These are phyloP conservation scores for Hippocampus guttulatus DNA, from an alignment of 2,113 vertebrate species.

Conservation along the genomic window DNA sequence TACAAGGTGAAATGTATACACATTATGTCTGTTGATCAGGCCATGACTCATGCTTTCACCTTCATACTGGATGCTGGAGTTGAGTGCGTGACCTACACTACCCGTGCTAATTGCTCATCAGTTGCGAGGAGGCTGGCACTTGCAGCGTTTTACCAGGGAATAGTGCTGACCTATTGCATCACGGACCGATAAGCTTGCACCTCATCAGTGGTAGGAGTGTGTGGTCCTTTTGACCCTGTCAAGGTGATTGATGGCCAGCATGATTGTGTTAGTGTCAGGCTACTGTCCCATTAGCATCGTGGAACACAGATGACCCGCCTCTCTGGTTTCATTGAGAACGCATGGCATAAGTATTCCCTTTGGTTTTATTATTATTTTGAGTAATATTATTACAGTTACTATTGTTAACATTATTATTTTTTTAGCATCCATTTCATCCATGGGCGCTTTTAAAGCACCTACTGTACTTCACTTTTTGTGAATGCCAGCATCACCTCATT, in stretches of 20 bases:
- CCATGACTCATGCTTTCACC: slow-evolving; percentile 40
- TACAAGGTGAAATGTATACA: background rate
- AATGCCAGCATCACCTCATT: slow-evolving; percentile 21
- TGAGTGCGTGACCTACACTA: slow-evolving; percentile 50
- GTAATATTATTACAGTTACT: too few species aligned
- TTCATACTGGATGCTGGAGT: slow-evolving; percentile 30
- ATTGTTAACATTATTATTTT: background rate
- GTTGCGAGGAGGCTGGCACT: slow-evolving; percentile 51
- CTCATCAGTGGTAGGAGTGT: slow-evolving; percentile 5
- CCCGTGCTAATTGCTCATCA: slow-evolving; percentile 69
- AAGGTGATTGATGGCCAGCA: slow-evolving; percentile 39
- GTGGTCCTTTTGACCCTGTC: slow-evolving; percentile 34
- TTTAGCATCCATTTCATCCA: background rate
- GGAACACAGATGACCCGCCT: slow-evolving; percentile 22
- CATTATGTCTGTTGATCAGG: background rate
- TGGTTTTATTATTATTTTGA: too few species aligned
- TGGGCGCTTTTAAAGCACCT: slow-evolving; percentile 1
- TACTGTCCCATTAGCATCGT: slow-evolving; percentile 38
- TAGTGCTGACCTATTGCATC: slow-evolving; percentile 47
- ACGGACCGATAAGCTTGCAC: slow-evolving; percentile 32
- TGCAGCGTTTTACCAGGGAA: slow-evolving; percentile 38
- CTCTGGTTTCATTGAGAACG: background rate
- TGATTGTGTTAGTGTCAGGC: slow-evolving; percentile 28
- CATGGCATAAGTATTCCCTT: background rate
- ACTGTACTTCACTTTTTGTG: slow-evolving; percentile 29